Evolutionary conservation across 2,113 vertebrate species (phyloP), one percentile per base, ranked within the genome.

Genomic region (Oxygymnocypris stewartii): DNA sequence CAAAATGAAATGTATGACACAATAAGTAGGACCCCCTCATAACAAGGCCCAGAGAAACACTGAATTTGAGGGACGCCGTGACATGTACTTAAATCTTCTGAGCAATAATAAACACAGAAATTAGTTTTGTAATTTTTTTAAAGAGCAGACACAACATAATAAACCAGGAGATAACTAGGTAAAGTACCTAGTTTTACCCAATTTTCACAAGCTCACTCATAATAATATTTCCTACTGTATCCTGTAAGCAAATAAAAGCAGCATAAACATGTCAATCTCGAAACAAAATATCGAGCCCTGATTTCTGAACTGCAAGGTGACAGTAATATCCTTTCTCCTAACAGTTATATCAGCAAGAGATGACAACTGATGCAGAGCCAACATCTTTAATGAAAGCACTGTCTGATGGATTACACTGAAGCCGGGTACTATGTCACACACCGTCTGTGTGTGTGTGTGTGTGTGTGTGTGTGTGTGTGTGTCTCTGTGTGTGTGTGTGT

Each of bases 341-440:
- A 82, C 75, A 75, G 75, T 73, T 44, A 73, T 13, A 82, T 10
- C 44, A 59, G 35, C 49, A 61, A 74, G 75, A 71, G 31, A 47
- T 51, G 82, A 84, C 61, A 79, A 25, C 40, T 73, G 83, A 85
- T 16, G 25, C 49, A 37, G 18, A 23, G 42, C 80, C 35, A 54
- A 47, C 61, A 0, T 49, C 76, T 67, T 67, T 85, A 88, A 86
- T 88, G 23, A 82, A 82, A 79, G 54, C 44, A 76, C 67, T 81
- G 85, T 89, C 82, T 87, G 82, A 85, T 65, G 86, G 42, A 89
- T 87, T 61, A 87, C 69, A 78, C 83, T 85, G 47, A 85, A 82
- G 37, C 54, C 49, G 49, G 82, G 77, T 82, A 89, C 85, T 87
- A 65, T 75, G 77, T 87, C 88, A 84, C 47, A 79, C 84, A n/a